Conservation (phyloP, 2,113 vertebrate species). For the Holacanthus passer region DNA sequence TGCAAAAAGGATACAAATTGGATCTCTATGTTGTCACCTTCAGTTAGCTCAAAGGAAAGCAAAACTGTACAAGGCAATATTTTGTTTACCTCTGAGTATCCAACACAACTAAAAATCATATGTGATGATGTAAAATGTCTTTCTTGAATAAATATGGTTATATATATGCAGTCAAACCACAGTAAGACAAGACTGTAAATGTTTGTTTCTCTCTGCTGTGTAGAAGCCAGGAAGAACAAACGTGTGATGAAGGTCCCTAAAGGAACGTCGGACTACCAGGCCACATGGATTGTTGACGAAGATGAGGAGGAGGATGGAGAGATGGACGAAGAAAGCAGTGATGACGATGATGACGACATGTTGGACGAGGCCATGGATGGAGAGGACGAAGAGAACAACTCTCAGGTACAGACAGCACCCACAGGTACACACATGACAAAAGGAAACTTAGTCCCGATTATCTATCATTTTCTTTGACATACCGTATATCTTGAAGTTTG, state of each 20-base stretch:
- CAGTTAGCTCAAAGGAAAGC: no score
- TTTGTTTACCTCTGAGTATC: no score
- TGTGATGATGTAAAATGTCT: no score
- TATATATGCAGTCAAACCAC: neutral
- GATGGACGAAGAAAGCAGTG: constrained; percentile 82
- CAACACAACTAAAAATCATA: no score
- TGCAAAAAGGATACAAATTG: no score
- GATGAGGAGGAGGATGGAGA: constrained; percentile 78
- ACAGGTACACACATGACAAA: neutral
- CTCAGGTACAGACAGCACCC: constrained; percentile 82
- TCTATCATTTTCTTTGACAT: neutral
- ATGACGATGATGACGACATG: constrained; percentile 79
- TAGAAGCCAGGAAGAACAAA: constrained; percentile 86
- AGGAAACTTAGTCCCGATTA: neutral
- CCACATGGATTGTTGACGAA: constrained; percentile 93
- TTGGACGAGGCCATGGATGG: constrained; percentile 79
- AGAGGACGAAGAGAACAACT: constrained; percentile 82
- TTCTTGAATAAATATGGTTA: no score
- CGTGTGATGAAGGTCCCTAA: constrained; percentile 92
- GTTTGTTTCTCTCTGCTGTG: constrained; percentile 20
- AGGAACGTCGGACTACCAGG: constrained; percentile 97
- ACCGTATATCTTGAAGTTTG: neutral
- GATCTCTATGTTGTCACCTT: no score
- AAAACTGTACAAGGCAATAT: no score
- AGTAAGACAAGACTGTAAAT: neutral